Conservation (phyloP, 2,888 invertebrate species). For the Saturnia pavonia region DNA sequence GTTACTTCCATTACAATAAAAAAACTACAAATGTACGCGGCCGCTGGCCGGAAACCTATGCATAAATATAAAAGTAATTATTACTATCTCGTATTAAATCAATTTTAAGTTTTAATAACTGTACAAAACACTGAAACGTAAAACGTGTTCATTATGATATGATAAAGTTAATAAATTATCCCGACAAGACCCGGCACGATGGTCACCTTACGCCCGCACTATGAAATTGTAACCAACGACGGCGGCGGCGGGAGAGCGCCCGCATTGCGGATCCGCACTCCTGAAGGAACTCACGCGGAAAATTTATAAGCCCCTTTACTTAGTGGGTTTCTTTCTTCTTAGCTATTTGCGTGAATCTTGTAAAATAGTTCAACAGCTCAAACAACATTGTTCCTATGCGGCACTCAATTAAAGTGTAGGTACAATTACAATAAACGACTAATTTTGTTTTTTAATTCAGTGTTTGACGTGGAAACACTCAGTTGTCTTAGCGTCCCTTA, state of each 20-base stretch:
- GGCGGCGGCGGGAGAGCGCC: conserved; percentile 8
- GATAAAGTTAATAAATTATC: not conserved
- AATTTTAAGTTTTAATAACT: too few relatives aligned
- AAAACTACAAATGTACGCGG: too few relatives aligned
- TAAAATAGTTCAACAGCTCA: not conserved
- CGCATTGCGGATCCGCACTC: conserved; percentile 18
- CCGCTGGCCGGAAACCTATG: too few relatives aligned
- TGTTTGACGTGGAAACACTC: too few relatives aligned
- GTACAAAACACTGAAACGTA: too few relatives aligned
- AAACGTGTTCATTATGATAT: too few relatives aligned
- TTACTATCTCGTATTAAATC: too few relatives aligned
- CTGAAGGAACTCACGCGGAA: conserved; percentile 5
- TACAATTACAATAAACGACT: not conserved
- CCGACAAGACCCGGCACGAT: not conserved
- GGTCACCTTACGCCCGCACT: conserved; percentile 6
- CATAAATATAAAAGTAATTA: too few relatives aligned
- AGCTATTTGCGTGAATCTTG: not conserved
- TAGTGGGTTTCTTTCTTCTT: not conserved
- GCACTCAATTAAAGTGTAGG: not conserved
- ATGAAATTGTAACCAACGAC: not conserved
- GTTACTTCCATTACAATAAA: too few relatives aligned
- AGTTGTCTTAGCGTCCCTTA: too few relatives aligned
- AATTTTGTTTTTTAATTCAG: not conserved
- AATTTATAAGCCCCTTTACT: conserved; percentile 9
- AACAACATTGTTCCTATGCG: not conserved